These are phyloP conservation scores for Desmophyllum pertusum DNA, from an alignment of 92 coral and sea anemone species.

Conservation along the genomic window DNA sequence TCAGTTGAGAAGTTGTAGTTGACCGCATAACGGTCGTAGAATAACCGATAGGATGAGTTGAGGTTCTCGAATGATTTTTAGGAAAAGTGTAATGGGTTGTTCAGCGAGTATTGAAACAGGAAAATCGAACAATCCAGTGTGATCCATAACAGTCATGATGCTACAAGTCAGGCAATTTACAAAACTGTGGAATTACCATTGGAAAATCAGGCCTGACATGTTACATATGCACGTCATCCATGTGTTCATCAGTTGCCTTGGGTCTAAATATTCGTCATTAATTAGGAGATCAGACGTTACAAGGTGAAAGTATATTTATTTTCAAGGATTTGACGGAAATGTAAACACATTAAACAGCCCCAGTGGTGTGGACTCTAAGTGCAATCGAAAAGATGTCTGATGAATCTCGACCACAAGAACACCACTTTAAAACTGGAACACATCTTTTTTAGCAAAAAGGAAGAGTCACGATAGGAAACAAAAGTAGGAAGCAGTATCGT, in stretches of 20 bases:
- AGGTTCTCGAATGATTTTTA: background rate
- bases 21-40: too few species aligned
- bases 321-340: conserved; percentile 2
- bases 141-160: background rate
- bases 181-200: background rate
- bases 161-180: background rate
- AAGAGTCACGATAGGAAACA: background rate
- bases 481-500: background rate
- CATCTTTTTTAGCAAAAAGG: background rate
- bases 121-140: background rate
- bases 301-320: background rate
- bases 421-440: too few species aligned
- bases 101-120: background rate
- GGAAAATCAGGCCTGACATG: background rate
- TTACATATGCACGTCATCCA: background rate
- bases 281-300: background rate
- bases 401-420: background rate
- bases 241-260: background rate
- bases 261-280: background rate
- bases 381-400: background rate
- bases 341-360: background rate
- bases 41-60: background rate
- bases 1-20: background rate
- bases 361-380: background rate
- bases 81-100: background rate